phyloP scores from a whole-genome alignment of 1,140 invertebrate species.

The Notospermus geniculatus region DNA sequence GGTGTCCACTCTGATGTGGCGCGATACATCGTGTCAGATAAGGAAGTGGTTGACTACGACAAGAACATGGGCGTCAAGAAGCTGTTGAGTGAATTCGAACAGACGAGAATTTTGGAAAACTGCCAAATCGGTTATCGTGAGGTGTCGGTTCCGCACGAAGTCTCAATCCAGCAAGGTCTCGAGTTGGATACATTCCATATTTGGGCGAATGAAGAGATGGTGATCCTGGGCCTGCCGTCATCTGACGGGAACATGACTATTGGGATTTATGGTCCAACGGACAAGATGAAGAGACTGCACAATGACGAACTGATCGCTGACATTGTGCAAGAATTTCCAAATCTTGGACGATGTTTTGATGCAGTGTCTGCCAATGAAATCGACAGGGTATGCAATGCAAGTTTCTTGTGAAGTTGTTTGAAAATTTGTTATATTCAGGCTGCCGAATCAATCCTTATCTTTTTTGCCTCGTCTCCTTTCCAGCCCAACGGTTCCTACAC shows the following conservation, averaged over 20 bases:
- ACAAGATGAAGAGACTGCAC: not conserved
- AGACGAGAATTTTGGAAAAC: too few relatives aligned
- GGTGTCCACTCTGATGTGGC: too few relatives aligned
- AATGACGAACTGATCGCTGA: not conserved
- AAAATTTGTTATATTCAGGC: too few relatives aligned
- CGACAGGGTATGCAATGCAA: too few relatives aligned
- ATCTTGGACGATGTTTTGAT: not conserved
- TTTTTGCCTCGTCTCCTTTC: not conserved
- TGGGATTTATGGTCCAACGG: not conserved
- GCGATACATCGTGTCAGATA: too few relatives aligned
- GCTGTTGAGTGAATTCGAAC: too few relatives aligned
- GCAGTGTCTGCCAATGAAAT: not conserved
- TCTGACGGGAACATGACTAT: slow-evolving; percentile 4
- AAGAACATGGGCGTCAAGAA: too few relatives aligned
- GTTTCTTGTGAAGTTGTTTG: too few relatives aligned
- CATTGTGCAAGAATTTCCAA: not conserved
- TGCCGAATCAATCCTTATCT: not conserved
- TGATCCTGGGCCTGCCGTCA: not conserved
- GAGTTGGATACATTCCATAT: slow-evolving; percentile 3
- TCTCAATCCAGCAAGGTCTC: too few relatives aligned
- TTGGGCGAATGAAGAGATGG: not conserved
- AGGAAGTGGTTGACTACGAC: too few relatives aligned
- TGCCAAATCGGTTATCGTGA: too few relatives aligned
- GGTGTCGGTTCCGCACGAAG: too few relatives aligned
- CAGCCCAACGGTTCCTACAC: not conserved